Conservation (phyloP, 2,888 invertebrate species). For the Ypsolopha scabrella region DNA sequence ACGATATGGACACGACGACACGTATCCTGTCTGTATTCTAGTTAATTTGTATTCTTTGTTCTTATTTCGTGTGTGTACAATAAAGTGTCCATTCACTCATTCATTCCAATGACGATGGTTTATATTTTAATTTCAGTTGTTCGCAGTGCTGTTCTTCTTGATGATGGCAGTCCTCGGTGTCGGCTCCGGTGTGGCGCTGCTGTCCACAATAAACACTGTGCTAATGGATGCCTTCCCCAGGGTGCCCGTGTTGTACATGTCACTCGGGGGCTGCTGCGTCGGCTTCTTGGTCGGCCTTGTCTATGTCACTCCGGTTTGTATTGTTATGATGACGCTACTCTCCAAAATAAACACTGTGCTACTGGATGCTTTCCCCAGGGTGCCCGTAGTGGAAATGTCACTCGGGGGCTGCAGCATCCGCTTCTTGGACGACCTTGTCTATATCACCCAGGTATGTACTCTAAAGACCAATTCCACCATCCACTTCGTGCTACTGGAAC, state of each 20-base stretch:
- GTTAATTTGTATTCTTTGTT: too few relatives aligned
- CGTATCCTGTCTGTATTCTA: too few relatives aligned
- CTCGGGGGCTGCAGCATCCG: conserved; percentile 58
- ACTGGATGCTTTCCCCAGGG: conserved; percentile 74
- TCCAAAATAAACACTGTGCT: conserved; percentile 76
- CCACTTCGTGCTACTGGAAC: conserved; percentile 71
- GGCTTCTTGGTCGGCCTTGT: conserved; percentile 78
- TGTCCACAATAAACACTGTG: conserved; percentile 75
- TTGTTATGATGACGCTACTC: conserved; percentile 66
- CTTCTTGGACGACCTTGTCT: conserved; percentile 76
- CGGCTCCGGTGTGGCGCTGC: conserved; percentile 80
- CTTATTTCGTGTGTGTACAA: too few relatives aligned
- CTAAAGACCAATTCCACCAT: conserved; percentile 68
- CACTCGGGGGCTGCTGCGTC: conserved; percentile 51
- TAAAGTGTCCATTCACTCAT: too few relatives aligned
- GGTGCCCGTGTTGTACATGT: conserved; percentile 70
- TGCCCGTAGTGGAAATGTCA: conserved; percentile 72
- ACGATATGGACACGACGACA: too few relatives aligned
- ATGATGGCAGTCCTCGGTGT: conserved; percentile 85
- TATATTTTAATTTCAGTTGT: conserved; percentile 62
- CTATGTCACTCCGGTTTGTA: conserved; percentile 79
- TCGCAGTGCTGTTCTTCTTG: conserved; percentile 82
- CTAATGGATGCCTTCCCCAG: conserved; percentile 76
- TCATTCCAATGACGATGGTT: neutral
- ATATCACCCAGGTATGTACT: conserved; percentile 77